Percentiles rank a stretch among this genome's conserved stretches.
Evolutionary conservation across 2,797 vertebrate genomes (phyloP).

Genomic region (Clarias fuscus): DNA sequence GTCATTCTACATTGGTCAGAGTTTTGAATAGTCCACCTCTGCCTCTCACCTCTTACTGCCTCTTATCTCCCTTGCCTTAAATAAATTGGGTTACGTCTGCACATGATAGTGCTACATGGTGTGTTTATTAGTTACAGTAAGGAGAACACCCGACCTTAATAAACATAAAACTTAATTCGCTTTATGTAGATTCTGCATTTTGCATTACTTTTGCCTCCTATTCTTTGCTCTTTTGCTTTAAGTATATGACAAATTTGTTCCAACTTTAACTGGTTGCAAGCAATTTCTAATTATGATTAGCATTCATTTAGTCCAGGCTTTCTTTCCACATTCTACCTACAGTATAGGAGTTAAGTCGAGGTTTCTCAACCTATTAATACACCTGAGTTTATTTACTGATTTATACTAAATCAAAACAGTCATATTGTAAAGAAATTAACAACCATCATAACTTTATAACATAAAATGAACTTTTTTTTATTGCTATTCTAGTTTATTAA

Average conservation of each 20-base stretch:
- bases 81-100: background rate
- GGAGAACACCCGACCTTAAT: conserved; percentile 14
- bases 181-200: background rate
- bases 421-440: background rate
- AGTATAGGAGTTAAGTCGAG: background rate
- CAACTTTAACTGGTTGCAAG: background rate
- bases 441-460: too few species aligned
- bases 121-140: conserved; percentile 39
- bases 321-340: background rate
- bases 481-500: background rate
- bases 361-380: conserved; percentile 5
- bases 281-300: background rate
- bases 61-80: background rate
- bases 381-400: too few species aligned
- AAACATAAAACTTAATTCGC: background rate
- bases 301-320: background rate
- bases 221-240: background rate
- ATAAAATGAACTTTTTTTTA: background rate
- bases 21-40: conserved; percentile 47
- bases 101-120: background rate
- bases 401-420: background rate
- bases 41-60: conserved; percentile 32
- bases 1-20: conserved; percentile 27
- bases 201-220: conserved; percentile 14
- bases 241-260: background rate